Conservation (phyloP, 2,888 invertebrate genomes). For the Morpho achilles region DNA sequence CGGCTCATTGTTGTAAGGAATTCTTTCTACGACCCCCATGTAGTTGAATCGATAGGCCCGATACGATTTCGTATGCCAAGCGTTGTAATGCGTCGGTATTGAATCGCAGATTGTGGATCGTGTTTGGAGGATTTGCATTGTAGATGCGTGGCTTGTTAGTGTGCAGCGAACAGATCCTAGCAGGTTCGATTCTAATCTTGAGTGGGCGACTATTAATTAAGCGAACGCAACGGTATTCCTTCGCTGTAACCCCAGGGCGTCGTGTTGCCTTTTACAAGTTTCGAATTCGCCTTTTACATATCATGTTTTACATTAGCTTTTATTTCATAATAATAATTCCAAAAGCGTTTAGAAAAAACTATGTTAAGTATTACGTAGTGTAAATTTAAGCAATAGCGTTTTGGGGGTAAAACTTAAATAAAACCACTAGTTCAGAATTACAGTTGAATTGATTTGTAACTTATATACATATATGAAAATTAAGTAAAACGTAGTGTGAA, state of each 20-base stretch:
- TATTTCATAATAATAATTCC: no score
- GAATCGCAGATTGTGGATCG: slow-evolving; percentile 57
- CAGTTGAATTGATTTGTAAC: no score
- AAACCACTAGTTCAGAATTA: no score
- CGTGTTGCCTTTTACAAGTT: neutral
- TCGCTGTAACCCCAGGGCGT: slow-evolving; percentile 21
- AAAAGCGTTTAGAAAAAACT: no score
- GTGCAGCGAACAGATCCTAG: slow-evolving; percentile 48
- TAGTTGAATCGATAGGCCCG: slow-evolving; percentile 72
- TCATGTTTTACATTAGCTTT: no score
- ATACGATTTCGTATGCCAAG: slow-evolving; percentile 48
- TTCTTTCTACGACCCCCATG: slow-evolving; percentile 68
- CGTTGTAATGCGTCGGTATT: slow-evolving; percentile 52
- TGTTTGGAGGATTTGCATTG: slow-evolving; percentile 68
- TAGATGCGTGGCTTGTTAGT: slow-evolving; percentile 60
- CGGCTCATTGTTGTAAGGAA: slow-evolving; percentile 76
- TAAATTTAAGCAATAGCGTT: no score
- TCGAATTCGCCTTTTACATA: no score
- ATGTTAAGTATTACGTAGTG: no score
- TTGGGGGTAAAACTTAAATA: no score
- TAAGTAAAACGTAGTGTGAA: no score
- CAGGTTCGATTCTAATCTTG: slow-evolving; percentile 51
- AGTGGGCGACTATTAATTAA: slow-evolving; percentile 72
- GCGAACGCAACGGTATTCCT: slow-evolving; percentile 48
- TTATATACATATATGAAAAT: no score